Evolutionary conservation across 2,113 vertebrate species (phyloP).

Genomic region (Morone chrysops): DNA sequence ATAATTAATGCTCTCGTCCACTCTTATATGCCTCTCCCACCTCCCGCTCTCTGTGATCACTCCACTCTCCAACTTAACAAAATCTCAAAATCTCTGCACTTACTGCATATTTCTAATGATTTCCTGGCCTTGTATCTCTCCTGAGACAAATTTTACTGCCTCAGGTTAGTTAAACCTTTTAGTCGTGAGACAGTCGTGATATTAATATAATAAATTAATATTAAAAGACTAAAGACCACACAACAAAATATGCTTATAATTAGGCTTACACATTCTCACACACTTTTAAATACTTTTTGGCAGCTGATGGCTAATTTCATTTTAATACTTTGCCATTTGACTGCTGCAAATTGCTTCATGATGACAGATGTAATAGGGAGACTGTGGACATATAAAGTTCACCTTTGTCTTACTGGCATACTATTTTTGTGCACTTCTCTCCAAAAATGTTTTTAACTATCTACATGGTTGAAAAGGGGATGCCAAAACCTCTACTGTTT

Average conservation of each 20-base stretch:
- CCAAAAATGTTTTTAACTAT: background rate
- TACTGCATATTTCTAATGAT: background rate
- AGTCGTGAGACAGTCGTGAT: background rate
- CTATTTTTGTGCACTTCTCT: background rate
- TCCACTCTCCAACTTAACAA: background rate
- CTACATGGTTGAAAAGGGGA: background rate
- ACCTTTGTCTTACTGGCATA: too few species aligned
- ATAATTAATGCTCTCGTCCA: background rate
- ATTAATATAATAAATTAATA: too few species aligned
- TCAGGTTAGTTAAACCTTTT: background rate
- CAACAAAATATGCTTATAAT: background rate
- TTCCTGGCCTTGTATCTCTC: background rate
- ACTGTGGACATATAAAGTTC: background rate
- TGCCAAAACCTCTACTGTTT: background rate
- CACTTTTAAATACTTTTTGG: conserved; percentile 12
- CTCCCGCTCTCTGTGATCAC: background rate
- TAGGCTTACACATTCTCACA: background rate
- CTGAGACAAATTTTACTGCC: background rate
- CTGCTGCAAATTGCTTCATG: background rate
- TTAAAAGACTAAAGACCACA: background rate
- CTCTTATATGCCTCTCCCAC: background rate
- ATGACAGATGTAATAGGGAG: background rate
- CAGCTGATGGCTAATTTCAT: background rate
- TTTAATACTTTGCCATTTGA: background rate
- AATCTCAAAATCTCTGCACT: conserved; percentile 21